Evolutionary conservation across 1,140 invertebrate genomes (phyloP), one percentile per base, ranked within the genome.

Genomic region (Eumaeus atala): DNA sequence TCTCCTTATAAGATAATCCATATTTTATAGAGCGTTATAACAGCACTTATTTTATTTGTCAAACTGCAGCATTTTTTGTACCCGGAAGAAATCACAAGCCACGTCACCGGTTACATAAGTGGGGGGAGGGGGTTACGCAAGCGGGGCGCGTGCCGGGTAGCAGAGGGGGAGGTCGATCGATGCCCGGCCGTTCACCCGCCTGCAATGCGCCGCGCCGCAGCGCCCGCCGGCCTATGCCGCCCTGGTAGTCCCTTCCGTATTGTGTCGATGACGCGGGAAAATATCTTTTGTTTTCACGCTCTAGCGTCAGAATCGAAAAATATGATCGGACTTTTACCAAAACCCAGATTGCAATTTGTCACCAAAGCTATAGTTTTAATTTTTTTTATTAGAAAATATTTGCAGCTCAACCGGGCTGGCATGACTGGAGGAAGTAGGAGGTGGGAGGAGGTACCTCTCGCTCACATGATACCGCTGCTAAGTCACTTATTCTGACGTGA

Each of bases 121-220:
- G 70, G 62, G 70, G n/a, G 9, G 35, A 57, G 64, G 64, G 63
- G 67, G 60, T 75, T 74, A 78, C 75, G 75, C 72, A 74, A 75
- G 72, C 62, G 59, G 60, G 53, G 12, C 38, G 36, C 47, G 59
- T 48, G 60, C 47, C 18, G 56, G 51, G 52, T 28, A 59, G 35
- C 54, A 18, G 38, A 51, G 58, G 61, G 60, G 51, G 56, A 57
- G 61, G 54, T 35, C 59, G 80, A 84, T 84, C 78, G 79, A 84
- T 82, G 77, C 72, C 68, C 74, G 81, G 78, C 69, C 78, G 75
- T 84, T 84, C 74, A 84, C 81, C 81, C 81, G 78, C 81, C 78
- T 80, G 78, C 78, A 82, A 77, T 82, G 81, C 77, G 77, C 76
- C 73, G 67, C 67, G 67, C 66, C 69, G 70, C 70, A 67, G 57